These are phyloP conservation scores for Oxygymnocypris stewartii DNA, from an alignment of 2,113 vertebrate genomes.

Conservation along the genomic window DNA sequence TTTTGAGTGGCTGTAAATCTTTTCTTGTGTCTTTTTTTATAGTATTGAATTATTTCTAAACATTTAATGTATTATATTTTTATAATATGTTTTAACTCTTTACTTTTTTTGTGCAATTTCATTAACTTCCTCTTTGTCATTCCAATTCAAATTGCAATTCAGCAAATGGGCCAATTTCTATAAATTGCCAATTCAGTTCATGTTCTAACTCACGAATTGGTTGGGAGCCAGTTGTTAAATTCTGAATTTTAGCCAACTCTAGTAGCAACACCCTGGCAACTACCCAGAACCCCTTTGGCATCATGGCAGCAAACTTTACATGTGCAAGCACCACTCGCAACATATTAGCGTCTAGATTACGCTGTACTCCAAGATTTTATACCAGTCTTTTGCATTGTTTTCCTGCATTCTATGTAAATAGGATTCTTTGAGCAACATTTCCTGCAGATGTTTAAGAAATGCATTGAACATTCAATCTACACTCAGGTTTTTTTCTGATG, in stretches of 20 bases:
- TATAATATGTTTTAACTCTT: neutral
- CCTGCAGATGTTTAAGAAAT: conserved; percentile 36
- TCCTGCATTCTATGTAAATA: conserved; percentile 4
- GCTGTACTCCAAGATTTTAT: neutral
- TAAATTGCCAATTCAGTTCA: neutral
- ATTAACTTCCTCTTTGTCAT: neutral
- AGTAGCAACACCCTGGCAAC: conserved; percentile 11
- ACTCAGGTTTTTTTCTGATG: conserved; percentile 27
- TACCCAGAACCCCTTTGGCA: neutral
- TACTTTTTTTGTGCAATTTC: neutral
- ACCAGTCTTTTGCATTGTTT: conserved; percentile 7
- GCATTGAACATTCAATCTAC: conserved; percentile 24
- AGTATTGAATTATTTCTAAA: too few species aligned
- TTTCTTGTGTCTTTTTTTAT: too few species aligned
- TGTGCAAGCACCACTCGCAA: neutral
- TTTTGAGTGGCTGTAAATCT: too few species aligned
- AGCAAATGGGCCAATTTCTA: neutral
- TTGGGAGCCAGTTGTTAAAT: neutral
- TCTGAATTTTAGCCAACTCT: neutral
- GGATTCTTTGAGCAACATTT: neutral
- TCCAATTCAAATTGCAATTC: neutral
- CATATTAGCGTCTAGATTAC: neutral
- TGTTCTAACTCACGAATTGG: neutral
- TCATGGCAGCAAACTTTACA: neutral
- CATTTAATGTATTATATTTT: too few species aligned